Evolutionary conservation across 2,888 invertebrate genomes (phyloP).

Genomic region (Rhagium mordax): DNA sequence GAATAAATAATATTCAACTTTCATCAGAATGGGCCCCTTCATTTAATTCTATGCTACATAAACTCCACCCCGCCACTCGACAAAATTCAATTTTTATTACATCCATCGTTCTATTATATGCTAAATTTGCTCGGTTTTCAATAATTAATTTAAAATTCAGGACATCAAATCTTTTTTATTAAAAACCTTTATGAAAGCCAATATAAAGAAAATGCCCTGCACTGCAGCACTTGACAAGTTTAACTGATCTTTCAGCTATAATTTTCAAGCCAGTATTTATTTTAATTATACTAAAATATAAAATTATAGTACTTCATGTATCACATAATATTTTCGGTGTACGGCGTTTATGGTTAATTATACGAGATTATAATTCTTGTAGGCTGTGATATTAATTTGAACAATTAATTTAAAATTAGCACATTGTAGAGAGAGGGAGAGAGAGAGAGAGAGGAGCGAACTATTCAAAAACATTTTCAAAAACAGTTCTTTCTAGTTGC

Average conservation of each 20-base stretch:
- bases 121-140: constrained; percentile 42
- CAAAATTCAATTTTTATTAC: constrained; percentile 49
- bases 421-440: too few species aligned
- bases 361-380: too few species aligned
- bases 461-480: too few species aligned
- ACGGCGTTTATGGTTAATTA: too few species aligned
- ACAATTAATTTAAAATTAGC: too few species aligned
- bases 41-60: constrained; percentile 48
- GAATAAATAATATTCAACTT: constrained; percentile 62
- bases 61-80: constrained; percentile 44
- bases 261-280: neutral
- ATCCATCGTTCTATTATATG: constrained; percentile 44
- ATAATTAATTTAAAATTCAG: constrained; percentile 26
- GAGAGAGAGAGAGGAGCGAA: too few species aligned
- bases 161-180: constrained; percentile 1
- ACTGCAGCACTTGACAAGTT: constrained; percentile 20
- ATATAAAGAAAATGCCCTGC: neutral
- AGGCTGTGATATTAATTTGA: too few species aligned
- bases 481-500: too few species aligned
- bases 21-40: constrained; percentile 55
- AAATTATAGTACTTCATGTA: too few species aligned
- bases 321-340: too few species aligned
- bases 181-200: neutral
- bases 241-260: neutral
- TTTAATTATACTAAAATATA: neutral